These are phyloP conservation scores for Metalampra italica DNA, from an alignment of 2,888 invertebrate genomes.

Conservation along the genomic window DNA sequence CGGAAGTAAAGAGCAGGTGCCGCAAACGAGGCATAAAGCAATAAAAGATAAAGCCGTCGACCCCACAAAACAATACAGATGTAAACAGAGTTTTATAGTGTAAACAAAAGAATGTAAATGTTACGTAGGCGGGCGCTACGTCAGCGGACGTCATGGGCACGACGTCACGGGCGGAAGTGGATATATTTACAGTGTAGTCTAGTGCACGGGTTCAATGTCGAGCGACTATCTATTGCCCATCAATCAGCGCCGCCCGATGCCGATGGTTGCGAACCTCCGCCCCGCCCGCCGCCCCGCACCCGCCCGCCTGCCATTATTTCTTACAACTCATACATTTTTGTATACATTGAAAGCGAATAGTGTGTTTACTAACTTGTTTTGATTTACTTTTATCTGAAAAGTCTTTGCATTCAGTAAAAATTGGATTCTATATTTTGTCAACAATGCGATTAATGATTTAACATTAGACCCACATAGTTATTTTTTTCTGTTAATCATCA, in stretches of 20 bases:
- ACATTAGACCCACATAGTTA: too few relatives aligned
- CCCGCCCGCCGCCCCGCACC: not conserved
- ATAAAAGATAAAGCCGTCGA: conserved; percentile 68
- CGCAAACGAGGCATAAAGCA: conserved; percentile 53
- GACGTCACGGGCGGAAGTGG: conserved; percentile 73
- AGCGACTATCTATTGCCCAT: conserved; percentile 68
- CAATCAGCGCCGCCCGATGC: conserved; percentile 50
- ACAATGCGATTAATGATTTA: too few relatives aligned
- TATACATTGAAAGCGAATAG: too few relatives aligned
- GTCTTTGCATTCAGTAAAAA: too few relatives aligned
- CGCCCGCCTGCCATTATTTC: not conserved
- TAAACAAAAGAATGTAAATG: conserved; percentile 70
- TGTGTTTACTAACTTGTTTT: too few relatives aligned
- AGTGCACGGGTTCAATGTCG: conserved; percentile 72
- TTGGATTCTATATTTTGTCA: too few relatives aligned
- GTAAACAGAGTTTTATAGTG: conserved; percentile 71
- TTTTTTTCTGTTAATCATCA: too few relatives aligned
- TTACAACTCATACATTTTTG: too few relatives aligned
- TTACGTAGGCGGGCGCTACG: conserved; percentile 58
- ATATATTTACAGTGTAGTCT: conserved; percentile 53
- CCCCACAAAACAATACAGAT: conserved; percentile 67
- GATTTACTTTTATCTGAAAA: too few relatives aligned
- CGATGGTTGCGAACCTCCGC: conserved; percentile 12
- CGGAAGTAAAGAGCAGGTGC: conserved; percentile 28
- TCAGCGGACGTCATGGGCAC: conserved; percentile 59